Conservation (phyloP, 2,888 invertebrate species). For the Lymantria monacha region DNA sequence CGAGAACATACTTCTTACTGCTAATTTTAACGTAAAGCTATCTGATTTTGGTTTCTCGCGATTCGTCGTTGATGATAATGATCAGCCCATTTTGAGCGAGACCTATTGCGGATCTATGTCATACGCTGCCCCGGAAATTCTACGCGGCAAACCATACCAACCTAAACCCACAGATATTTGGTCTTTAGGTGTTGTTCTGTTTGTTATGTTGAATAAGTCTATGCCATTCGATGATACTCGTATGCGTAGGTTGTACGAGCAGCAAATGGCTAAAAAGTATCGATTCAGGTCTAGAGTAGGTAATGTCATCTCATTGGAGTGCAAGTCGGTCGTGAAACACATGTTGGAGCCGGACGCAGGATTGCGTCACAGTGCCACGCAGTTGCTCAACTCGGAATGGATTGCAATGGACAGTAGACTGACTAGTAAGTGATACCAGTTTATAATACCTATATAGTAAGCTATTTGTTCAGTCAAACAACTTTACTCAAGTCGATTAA, state of each 20-base stretch:
- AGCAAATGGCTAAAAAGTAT: constrained; percentile 84
- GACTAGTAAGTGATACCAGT: constrained; percentile 59
- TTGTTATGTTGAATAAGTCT: constrained; percentile 91
- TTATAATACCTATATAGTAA: background rate
- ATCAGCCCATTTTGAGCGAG: constrained; percentile 82
- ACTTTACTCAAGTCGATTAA: too few species aligned
- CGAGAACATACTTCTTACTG: constrained; percentile 88
- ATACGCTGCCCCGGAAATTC: constrained; percentile 93
- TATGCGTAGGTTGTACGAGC: constrained; percentile 86
- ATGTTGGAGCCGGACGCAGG: constrained; percentile 87
- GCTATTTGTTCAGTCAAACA: too few species aligned
- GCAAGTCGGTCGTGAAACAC: constrained; percentile 83
- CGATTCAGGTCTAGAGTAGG: constrained; percentile 84
- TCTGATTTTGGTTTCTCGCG: constrained; percentile 92
- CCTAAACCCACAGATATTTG: constrained; percentile 90
- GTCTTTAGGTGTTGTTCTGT: constrained; percentile 90
- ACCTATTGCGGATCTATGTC: constrained; percentile 94
- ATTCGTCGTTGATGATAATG: constrained; percentile 60
- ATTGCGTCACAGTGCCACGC: constrained; percentile 79
- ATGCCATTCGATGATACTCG: constrained; percentile 93
- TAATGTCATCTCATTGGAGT: constrained; percentile 79
- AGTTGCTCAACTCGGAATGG: constrained; percentile 84
- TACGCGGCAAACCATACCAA: constrained; percentile 87
- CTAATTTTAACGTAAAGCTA: constrained; percentile 88
- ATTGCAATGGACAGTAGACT: constrained; percentile 86